These are phyloP conservation scores for Nilaparvata lugens DNA, from an alignment of 1,140 invertebrate species.

Conservation along the genomic window DNA sequence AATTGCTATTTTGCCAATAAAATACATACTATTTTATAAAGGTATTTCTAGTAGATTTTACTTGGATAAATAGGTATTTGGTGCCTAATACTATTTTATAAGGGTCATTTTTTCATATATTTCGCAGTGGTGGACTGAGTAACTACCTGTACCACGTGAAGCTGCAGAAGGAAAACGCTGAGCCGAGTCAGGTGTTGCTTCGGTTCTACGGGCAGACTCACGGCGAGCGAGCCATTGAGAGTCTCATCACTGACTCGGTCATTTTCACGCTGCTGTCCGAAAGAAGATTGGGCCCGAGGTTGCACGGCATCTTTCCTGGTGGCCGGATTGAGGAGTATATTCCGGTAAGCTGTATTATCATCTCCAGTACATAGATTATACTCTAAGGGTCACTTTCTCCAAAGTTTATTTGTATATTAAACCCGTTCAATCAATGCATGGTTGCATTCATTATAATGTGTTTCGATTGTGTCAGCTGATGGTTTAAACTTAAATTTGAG, in stretches of 20 bases:
- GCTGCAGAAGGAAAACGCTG: constrained; percentile 42
- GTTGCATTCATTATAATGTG: too few species aligned
- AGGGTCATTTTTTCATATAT: neutral
- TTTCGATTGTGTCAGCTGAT: too few species aligned
- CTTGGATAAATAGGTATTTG: too few species aligned
- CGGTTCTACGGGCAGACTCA: constrained; percentile 87
- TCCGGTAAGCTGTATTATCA: constrained; percentile 49
- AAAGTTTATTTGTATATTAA: too few species aligned
- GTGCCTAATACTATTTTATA: too few species aligned
- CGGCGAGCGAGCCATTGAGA: constrained; percentile 71
- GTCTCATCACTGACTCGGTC: constrained; percentile 87
- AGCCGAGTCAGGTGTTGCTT: constrained; percentile 65
- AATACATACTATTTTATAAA: too few species aligned
- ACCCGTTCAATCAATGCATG: too few species aligned
- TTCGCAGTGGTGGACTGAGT: constrained; percentile 62
- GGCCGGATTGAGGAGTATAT: constrained; percentile 96
- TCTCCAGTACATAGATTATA: too few species aligned
- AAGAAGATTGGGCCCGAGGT: constrained; percentile 81
- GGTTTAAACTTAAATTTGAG: too few species aligned
- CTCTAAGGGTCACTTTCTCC: too few species aligned
- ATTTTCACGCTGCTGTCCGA: constrained; percentile 92
- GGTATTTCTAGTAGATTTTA: too few species aligned
- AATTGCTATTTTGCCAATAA: too few species aligned
- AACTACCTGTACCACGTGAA: constrained; percentile 75
- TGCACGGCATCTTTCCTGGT: constrained; percentile 92